Percentiles rank a stretch among this genome's conserved stretches.
Evolutionary conservation across 2,797 vertebrate genomes (phyloP).

Genomic region (Tragelaphus eurycerus): DNA sequence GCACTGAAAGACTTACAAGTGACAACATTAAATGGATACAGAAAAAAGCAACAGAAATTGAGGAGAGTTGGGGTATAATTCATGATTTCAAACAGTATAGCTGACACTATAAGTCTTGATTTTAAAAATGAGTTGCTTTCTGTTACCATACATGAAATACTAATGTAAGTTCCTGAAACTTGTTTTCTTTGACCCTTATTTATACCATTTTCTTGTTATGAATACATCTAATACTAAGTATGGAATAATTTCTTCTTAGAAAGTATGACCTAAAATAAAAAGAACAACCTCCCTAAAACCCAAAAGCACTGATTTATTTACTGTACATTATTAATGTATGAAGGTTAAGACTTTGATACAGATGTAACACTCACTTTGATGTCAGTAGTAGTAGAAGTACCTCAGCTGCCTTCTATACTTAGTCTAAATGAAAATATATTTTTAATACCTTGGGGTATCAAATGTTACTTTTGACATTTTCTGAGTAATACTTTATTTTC

Average conservation of each 20-base stretch:
- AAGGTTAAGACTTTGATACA: conserved; percentile 86
- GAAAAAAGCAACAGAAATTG: background rate
- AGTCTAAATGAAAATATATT: conserved; percentile 47
- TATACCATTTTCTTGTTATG: conserved; percentile 37
- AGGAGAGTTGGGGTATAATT: background rate
- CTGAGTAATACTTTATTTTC: background rate
- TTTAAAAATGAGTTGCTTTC: conserved; percentile 9
- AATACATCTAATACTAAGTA: conserved; percentile 31
- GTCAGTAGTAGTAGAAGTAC: conserved; percentile 65
- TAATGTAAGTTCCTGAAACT: background rate
- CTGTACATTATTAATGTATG: conserved; percentile 85
- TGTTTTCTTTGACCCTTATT: conserved; percentile 1
- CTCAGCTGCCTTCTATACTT: conserved; percentile 16
- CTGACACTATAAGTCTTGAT: background rate
- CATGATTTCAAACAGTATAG: background rate
- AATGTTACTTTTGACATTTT: conserved; percentile 23
- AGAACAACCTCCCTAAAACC: conserved; percentile 74
- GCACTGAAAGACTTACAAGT: background rate
- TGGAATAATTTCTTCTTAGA: conserved; percentile 20
- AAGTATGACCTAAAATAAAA: conserved; percentile 65
- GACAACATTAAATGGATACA: background rate
- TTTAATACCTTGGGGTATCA: conserved; percentile 36
- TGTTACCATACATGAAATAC: conserved; percentile 23
- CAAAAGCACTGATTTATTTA: conserved; percentile 84
- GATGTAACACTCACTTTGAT: conserved; percentile 80